Percentiles rank a stretch among this genome's conserved stretches.
Conservation (phyloP, 1,140 invertebrate species). For the Micrasema minimum region DNA sequence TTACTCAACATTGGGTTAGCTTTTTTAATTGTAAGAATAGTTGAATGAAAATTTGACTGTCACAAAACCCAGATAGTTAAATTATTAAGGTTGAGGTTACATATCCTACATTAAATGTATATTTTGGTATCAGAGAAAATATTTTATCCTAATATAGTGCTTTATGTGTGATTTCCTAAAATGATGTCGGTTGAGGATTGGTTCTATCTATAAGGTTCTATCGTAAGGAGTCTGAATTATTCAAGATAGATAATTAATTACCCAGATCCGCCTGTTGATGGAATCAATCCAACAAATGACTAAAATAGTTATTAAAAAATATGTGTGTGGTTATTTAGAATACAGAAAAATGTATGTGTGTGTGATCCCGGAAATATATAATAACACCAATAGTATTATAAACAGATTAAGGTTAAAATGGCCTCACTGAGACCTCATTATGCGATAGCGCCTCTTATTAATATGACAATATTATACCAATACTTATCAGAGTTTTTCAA, state of each 20-base stretch:
- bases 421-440: not conserved
- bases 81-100: slow-evolving; percentile 18
- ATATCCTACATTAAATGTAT: slow-evolving; percentile 32
- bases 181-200: not conserved
- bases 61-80: too few species aligned
- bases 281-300: not conserved
- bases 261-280: too few species aligned
- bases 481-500: too few species aligned
- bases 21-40: too few species aligned
- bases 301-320: too few species aligned
- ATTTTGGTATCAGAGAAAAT: slow-evolving; percentile 25
- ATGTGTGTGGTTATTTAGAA: not conserved
- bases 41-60: too few species aligned
- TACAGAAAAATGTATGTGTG: not conserved
- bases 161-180: slow-evolving; percentile 17
- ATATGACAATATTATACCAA: slow-evolving; percentile 21
- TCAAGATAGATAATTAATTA: too few species aligned
- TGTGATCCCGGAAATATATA: not conserved
- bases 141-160: slow-evolving; percentile 1
- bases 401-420: not conserved
- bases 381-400: slow-evolving; percentile 19
- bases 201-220: not conserved
- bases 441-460: slow-evolving; percentile 21
- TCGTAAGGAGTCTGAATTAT: too few species aligned
- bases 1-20: too few species aligned